Conservation (phyloP, 2,888 invertebrate genomes). For the Liodrosophila aerea region DNA sequence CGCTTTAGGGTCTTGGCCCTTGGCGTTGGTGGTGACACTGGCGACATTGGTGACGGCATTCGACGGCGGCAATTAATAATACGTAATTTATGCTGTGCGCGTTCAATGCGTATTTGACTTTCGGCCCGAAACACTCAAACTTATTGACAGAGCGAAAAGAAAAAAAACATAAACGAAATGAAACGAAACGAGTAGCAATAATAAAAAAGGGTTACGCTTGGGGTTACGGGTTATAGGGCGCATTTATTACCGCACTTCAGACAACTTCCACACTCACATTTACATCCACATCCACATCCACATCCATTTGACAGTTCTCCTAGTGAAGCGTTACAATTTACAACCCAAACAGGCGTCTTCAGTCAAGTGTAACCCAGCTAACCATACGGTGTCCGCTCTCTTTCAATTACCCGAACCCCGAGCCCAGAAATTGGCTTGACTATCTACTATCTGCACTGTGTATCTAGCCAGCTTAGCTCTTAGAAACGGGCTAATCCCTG, state of each 20-base stretch:
- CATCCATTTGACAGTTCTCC: too few species aligned
- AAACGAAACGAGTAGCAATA: not conserved
- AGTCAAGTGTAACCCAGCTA: conserved; percentile 57
- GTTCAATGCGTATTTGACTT: conserved; percentile 60
- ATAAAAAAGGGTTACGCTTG: conserved; percentile 19
- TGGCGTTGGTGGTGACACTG: conserved; percentile 45
- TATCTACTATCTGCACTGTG: not conserved
- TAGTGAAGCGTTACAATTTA: conserved; percentile 74
- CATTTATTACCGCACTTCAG: conserved; percentile 58
- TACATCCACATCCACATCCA: conserved; percentile 14
- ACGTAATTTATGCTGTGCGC: conserved; percentile 69
- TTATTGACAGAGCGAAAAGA: conserved; percentile 51
- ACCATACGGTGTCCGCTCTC: not conserved
- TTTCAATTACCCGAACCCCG: conserved; percentile 47
- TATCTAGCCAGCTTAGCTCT: conserved; percentile 1
- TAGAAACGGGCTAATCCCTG: conserved; percentile 41
- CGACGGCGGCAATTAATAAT: conserved; percentile 71
- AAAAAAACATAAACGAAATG: not conserved
- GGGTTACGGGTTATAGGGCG: conserved; percentile 13
- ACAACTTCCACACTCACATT: too few species aligned
- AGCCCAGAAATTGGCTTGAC: conserved; percentile 34
- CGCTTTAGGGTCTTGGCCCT: conserved; percentile 35
- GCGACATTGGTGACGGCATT: conserved; percentile 42
- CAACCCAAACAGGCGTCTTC: conserved; percentile 45
- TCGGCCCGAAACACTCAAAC: conserved; percentile 61